Base-by-base conservation (phyloP, 2,888 invertebrate genomes). In the Drosophila mayaguana region DNA sequence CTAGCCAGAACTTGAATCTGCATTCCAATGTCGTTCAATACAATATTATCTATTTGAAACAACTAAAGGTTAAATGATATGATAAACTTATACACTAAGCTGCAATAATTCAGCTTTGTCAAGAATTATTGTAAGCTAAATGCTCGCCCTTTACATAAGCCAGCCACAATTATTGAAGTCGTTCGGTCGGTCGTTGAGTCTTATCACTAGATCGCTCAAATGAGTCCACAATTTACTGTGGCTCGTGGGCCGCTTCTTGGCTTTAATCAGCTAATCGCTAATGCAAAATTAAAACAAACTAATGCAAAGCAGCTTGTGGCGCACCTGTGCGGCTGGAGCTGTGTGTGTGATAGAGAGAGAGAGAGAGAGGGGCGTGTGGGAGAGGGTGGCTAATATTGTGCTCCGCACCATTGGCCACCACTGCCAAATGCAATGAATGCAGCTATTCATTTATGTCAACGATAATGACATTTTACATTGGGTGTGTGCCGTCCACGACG, bases 361-460 rank as follows among this genome's bases (percentile, higher is more conserved):
- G 42, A 46, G 25, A 46, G 46, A 59, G 66, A 61, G 72, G 72
- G 0, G 28, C 7, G 28, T 8, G 20, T 5, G 36, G 12, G 42
- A 46, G 46, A 46, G 46, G 57, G 68, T 61, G 72, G 72, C 78
- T 81, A 82, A 81, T 78, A 81, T 43, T 14, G 76, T 78, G 75
- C 63, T 60, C 28, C 56, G 57, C 42, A 38, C 42, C 63, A 56
- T 32, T 55, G 38, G 51, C 54, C 56, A 63, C 59, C 53, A 42
- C 77, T 91, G 91, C 90, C 91, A 91, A 92, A 91, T 90, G 90
- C 92, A 87, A 84, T 90, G 86, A 89, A 83, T 89, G 91, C 89
- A 91, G 90, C 91, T 88, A 91, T 91, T 91, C 91, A 90, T 91
- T 91, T 91, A 89, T 91, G 91, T 91, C 92, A 91, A 81, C 91